These are phyloP conservation scores for Hippoglossus stenolepis DNA, from an alignment of 2,113 vertebrate species.

Conservation along the genomic window DNA sequence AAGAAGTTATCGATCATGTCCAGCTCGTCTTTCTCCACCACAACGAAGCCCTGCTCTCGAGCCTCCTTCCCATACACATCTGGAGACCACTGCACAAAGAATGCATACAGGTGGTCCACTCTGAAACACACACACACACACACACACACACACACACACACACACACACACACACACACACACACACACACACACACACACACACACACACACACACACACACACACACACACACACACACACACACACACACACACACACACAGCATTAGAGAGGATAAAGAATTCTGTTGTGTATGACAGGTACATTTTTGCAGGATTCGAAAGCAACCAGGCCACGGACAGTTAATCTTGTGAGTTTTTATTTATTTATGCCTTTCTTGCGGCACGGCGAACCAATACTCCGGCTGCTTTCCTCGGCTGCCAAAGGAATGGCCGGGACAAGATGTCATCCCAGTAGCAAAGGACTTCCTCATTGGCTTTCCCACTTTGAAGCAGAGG, in stretches of 20 bases:
- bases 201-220: neutral
- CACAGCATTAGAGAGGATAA: neutral
- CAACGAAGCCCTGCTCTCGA: constrained; percentile 96
- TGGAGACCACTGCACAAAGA: constrained; percentile 98
- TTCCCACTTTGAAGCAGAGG: constrained; percentile 97
- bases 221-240: neutral
- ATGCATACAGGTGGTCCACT: constrained; percentile 94
- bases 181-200: too few species aligned
- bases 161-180: too few species aligned
- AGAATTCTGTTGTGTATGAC: too few species aligned
- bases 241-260: constrained; percentile 2
- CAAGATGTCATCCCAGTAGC: constrained; percentile 82
- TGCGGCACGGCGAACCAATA: constrained; percentile 99
- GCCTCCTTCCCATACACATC: constrained; percentile 98
- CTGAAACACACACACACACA: constrained; percentile 75
- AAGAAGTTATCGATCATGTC: constrained; percentile 99
- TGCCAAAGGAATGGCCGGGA: constrained; percentile 85
- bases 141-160: too few species aligned
- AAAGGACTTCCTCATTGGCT: constrained; percentile 98
- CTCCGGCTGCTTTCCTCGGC: constrained; percentile 89
- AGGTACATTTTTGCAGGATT: neutral
- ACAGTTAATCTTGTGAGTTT: too few species aligned
- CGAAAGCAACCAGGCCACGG: neutral
- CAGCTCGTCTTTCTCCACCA: constrained; percentile 98
- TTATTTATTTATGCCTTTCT: constrained; percentile 75